These are phyloP conservation scores for Epizoanthus illoricatus DNA, from an alignment of 92 coral and sea anemone genomes.

Conservation along the genomic window DNA sequence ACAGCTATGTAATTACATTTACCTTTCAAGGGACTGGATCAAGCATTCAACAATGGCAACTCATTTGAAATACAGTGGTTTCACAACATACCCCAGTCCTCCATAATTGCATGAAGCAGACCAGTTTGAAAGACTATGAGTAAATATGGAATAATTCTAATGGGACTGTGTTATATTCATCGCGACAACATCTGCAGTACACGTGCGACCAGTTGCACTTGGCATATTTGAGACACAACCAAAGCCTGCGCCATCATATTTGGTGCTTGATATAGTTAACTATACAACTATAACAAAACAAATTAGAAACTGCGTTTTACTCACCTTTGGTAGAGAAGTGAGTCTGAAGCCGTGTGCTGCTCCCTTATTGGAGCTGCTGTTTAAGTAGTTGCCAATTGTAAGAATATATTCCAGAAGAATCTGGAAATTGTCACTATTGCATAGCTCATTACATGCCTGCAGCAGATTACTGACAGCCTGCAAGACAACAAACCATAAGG, in stretches of 20 bases:
- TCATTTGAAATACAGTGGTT: too few relatives aligned
- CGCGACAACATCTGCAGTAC: too few relatives aligned
- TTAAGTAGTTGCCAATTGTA: conserved; percentile 93
- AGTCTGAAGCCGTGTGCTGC: conserved; percentile 89
- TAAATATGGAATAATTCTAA: too few relatives aligned
- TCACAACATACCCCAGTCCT: too few relatives aligned
- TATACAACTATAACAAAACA: background rate
- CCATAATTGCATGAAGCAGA: too few relatives aligned
- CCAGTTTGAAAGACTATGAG: too few relatives aligned
- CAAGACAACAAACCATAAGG: background rate
- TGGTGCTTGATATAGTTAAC: background rate
- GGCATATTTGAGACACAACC: too few relatives aligned
- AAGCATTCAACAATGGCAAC: too few relatives aligned
- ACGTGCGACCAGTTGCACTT: too few relatives aligned
- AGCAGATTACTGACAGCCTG: conserved; percentile 81
- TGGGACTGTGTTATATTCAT: too few relatives aligned
- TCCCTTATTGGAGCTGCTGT: conserved; percentile 87
- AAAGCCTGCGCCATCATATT: background rate
- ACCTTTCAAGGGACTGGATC: too few relatives aligned
- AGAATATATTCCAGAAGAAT: conserved; percentile 81
- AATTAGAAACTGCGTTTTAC: background rate
- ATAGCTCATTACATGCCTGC: conserved; percentile 79
- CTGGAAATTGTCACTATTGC: conserved; percentile 73
- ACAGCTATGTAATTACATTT: too few relatives aligned
- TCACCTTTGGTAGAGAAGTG: conserved; percentile 84